phyloP scores from a whole-genome alignment of 2,797 vertebrate genomes.

The Ctenosaura bakeri region DNA sequence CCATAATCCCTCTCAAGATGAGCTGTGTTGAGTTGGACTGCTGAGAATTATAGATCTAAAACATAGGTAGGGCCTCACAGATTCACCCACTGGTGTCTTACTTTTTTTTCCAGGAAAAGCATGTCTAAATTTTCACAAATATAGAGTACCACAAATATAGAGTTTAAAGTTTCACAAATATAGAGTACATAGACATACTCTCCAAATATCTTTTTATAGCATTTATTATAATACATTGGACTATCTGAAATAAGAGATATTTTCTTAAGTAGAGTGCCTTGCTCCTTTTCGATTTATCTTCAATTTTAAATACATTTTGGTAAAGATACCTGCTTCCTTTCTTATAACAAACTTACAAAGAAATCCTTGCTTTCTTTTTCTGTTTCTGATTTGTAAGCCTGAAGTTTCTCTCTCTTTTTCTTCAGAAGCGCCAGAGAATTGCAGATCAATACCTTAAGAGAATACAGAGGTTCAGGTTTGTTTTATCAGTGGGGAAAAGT shows the following conservation, averaged over 20 bases:
- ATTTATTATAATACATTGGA: neutral
- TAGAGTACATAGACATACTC: too few relatives aligned
- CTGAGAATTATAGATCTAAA: too few relatives aligned
- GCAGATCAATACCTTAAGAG: slow-evolving; percentile 66
- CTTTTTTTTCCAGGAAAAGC: too few relatives aligned
- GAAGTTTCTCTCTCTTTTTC: slow-evolving; percentile 67
- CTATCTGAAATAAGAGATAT: neutral
- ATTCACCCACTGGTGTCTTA: too few relatives aligned
- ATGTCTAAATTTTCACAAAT: neutral
- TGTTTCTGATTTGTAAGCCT: slow-evolving; percentile 58
- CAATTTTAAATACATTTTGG: neutral
- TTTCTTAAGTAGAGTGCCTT: neutral
- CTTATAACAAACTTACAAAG: neutral
- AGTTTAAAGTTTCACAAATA: neutral
- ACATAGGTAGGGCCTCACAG: too few relatives aligned
- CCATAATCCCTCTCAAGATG: too few relatives aligned
- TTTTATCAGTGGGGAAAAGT: too few relatives aligned
- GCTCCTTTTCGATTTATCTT: neutral
- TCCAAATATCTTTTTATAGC: neutral
- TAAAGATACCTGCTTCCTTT: neutral
- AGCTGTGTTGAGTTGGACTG: neutral
- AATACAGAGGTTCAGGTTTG: neutral
- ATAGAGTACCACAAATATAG: too few relatives aligned
- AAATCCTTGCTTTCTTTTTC: slow-evolving; percentile 1
- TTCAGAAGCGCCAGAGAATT: slow-evolving; percentile 56